A percentile compares a stretch with the other conserved stretches of the same genome.
phyloP scores from a whole-genome alignment of 30 jellyfish, hydroid and myxozoan species.

The Phacellophora camtschatica region DNA sequence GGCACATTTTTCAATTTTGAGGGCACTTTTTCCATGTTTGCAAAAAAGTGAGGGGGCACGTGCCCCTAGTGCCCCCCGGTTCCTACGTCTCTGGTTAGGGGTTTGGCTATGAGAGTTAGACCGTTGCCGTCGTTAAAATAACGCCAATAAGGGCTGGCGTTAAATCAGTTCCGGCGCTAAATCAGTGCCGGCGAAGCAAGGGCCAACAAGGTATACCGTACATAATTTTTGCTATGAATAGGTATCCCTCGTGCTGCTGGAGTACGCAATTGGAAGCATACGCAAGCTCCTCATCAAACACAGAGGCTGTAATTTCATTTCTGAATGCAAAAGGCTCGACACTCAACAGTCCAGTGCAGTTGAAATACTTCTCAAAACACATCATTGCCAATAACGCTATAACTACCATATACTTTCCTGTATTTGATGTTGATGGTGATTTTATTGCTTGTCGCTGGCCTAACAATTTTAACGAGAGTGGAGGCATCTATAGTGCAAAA shows the following conservation, averaged over 20 bases:
- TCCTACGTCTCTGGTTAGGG: no score
- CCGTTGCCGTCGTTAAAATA: no score
- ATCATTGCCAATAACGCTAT: not conserved
- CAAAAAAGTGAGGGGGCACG: no score
- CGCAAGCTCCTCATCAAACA: slow-evolving; percentile 14
- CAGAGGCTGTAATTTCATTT: not conserved
- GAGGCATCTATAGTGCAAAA: slow-evolving; percentile 7
- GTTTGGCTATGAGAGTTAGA: no score
- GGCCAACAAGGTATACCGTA: no score
- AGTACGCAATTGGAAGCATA: not conserved
- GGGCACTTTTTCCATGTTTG: no score
- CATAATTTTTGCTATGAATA: not conserved
- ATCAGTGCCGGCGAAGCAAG: no score
- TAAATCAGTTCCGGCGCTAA: no score
- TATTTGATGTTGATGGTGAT: slow-evolving; percentile 10
- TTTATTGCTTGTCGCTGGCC: slow-evolving; percentile 22
- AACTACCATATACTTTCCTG: not conserved
- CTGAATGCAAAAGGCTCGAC: not conserved
- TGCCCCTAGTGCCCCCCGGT: no score
- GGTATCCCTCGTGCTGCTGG: slow-evolving; percentile 35
- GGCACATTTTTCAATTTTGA: no score
- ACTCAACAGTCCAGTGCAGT: slow-evolving; percentile 31
- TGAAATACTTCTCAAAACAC: not conserved
- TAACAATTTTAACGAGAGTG: not conserved
- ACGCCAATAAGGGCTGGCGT: no score